Base-by-base conservation (phyloP, 2,888 invertebrate species). In the Drosophila kokeensis region DNA sequence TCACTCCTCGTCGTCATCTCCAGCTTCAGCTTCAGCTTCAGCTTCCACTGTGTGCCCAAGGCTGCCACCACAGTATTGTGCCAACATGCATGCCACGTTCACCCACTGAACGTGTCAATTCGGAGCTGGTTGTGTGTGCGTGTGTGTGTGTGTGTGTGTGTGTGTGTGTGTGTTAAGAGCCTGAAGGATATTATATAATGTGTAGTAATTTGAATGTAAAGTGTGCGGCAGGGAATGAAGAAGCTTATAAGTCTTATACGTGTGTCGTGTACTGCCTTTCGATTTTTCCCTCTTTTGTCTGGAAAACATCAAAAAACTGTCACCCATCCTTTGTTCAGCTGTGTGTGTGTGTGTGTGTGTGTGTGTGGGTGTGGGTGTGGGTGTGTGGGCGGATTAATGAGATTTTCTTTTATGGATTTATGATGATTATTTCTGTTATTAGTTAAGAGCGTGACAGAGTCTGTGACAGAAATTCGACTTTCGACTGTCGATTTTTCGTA, bases 181-280 rank as follows among this genome's bases (percentile, higher is more conserved):
- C 90, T 83, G 69, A 76, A 83, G 90, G 83, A 89, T 90, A 85
- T 90, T 85, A 80, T 77, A 80, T 90, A 89, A 89, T 89, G 83
- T 90, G 79, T 80, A 77, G 88, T 89, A 90, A 90, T 90, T 89
- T 89, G 90, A 90, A 89, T 89, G 90, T 90, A 83, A 89, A 90
- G 86, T 78, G 77, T 81, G 87, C 72, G 76, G 76, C 82, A 76
- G 73, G 79, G 76, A 72, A 79, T 74, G 86, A 69, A 76, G 91
- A 70, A 76, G 91, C 91, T 90, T 82, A 83, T 89, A 81, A 87
- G 79, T 70, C 86, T 71, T 72, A 78, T 70, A 81, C 78, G 84
- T 74, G 81, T 60, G 57, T 69, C 71, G 59, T 81, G 61, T 59
- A 63, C 59, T 71, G 83, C 70, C 54, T 72, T 76, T 62, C 75